These are phyloP conservation scores for Candidula unifasciata DNA, from an alignment of 2,888 invertebrate genomes.

Conservation along the genomic window DNA sequence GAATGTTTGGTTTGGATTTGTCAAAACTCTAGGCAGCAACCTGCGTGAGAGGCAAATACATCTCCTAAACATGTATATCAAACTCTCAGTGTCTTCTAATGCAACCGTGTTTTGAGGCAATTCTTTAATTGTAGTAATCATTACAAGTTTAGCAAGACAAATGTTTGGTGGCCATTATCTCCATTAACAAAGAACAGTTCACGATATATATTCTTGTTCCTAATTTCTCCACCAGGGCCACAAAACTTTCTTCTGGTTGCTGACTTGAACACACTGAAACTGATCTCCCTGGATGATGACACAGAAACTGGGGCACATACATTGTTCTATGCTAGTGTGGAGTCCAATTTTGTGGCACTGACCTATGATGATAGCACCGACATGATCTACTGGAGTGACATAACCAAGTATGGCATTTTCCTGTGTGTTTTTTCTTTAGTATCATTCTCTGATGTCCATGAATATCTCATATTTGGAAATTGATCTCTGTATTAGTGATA, in stretches of 20 bases:
- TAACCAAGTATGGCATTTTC: slow-evolving; percentile 57
- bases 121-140: too few species aligned
- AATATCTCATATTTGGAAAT: too few species aligned
- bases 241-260: slow-evolving; percentile 68
- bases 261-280: slow-evolving; percentile 69
- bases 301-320: slow-evolving; percentile 60
- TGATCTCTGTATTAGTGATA: too few species aligned
- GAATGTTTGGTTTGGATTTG: too few species aligned
- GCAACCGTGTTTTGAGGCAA: too few species aligned
- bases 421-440: neutral
- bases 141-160: neutral
- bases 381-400: slow-evolving; percentile 68
- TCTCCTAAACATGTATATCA: too few species aligned
- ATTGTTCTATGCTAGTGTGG: slow-evolving; percentile 61
- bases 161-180: too few species aligned
- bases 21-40: too few species aligned
- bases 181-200: too few species aligned
- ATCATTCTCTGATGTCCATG: neutral
- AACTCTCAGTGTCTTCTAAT: neutral
- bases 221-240: slow-evolving; percentile 61
- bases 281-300: slow-evolving; percentile 64
- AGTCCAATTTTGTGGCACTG: slow-evolving; percentile 66
- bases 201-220: neutral
- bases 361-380: slow-evolving; percentile 61
- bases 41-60: too few species aligned